Evolutionary conservation across 2,113 vertebrate genomes (phyloP), one percentile per base, ranked within the genome.

Genomic region (Gallinago paraguaiae): DNA sequence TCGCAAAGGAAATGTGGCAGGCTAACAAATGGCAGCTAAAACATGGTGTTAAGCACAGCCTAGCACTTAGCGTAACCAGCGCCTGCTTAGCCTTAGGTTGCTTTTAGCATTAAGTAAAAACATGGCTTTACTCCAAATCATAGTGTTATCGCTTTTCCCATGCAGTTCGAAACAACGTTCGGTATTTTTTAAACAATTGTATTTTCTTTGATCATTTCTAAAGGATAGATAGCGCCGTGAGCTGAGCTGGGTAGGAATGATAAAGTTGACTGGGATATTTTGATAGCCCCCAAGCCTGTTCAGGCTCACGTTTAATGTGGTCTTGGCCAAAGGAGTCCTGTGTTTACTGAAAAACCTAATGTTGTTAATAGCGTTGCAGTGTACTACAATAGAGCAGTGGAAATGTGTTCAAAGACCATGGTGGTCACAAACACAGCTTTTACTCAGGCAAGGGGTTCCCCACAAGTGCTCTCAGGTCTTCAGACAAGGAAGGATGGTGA

Each of bases 21-120:
- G 63, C 45, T 76, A 57, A 60, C 46, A 94, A 93, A 79, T 46
- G n/a, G 64, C 86, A 94, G 60, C 54, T 95, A 28, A 75, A 92
- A 31, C n/a, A 50, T 0, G 0, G 20, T 14, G 23, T 76, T 93
- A 90, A 93, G 72, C 85, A 67, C 67, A 82, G 75, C 63, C 28
- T 24, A 57, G 70, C 84, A 84, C 72, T 89, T 59, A 70, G 59
- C 4, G 28, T 85, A 70, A 81, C 88, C 70, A 93, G 8, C 13
- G 59, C 68, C 20, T 30, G 75, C 75, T 69, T 33, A 80, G 54
- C 84, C 25, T 35, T 82, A 50, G 46, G 41, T 74, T 82, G 57
- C 82, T 90, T 89, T 87, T 54, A 85, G 50, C 35, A 56, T 63
- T 72, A 67, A 89, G 61, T 54, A 86, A 75, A 77, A 94, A 39